These are phyloP conservation scores for Drosophila eohydei DNA, from an alignment of 2,888 invertebrate genomes.

Conservation along the genomic window DNA sequence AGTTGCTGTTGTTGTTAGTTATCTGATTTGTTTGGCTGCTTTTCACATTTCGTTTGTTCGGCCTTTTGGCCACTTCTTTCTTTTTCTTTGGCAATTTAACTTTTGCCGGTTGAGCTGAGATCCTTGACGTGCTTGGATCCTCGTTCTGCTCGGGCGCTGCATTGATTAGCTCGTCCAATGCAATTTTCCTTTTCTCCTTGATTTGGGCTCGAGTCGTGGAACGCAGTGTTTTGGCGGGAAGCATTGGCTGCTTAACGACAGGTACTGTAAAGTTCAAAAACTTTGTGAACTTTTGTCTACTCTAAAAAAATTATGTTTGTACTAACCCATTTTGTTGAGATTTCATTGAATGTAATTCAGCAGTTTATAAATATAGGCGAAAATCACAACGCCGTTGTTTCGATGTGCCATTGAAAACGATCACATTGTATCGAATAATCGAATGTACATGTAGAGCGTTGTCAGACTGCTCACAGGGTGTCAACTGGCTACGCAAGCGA, in stretches of 20 bases:
- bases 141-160: not conserved
- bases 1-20: not conserved
- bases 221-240: slow-evolving; percentile 5
- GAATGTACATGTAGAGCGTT: not conserved
- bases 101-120: not conserved
- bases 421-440: slow-evolving; percentile 7
- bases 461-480: not conserved
- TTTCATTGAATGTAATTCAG: not conserved
- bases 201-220: not conserved
- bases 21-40: not conserved
- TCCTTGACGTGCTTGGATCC: not conserved
- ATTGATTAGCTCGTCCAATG: not conserved
- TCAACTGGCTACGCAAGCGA: slow-evolving; percentile 7
- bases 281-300: not conserved
- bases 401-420: not conserved
- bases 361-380: not conserved
- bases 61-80: not conserved
- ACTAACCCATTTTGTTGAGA: slow-evolving; percentile 7
- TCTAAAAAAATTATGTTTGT: too few species aligned
- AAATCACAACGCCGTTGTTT: slow-evolving; percentile 1
- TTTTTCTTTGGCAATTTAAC: not conserved
- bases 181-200: too few species aligned
- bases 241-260: not conserved
- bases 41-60: not conserved
- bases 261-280: not conserved